Evolutionary conservation across 2,113 vertebrate genomes (phyloP), one percentile per base, ranked within the genome.

Genomic region (Sakesphorus luctuosus): DNA sequence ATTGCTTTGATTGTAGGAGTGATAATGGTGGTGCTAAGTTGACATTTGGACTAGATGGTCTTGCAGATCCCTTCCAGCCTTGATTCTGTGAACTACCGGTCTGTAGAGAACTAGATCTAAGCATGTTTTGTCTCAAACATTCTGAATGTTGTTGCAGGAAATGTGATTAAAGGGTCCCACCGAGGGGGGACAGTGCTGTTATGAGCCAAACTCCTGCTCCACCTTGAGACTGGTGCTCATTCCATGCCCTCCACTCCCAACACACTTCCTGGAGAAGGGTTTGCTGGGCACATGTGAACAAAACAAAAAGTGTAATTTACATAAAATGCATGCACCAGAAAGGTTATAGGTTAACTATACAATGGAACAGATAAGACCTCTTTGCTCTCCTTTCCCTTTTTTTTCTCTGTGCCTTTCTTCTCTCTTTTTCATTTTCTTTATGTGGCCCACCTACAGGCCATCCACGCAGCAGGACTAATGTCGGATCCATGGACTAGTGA

Each of bases 171-270:
- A 29, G 28, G 10, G 8, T n/a, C 6, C 46, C 38, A 28, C 20
- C 18, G 46, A 68, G 7, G 16, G 35, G 24, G 10, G 29, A 10
- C 46, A 47, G 19, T 38, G 18, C 7, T 47, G 10, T 40, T 82
- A 62, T 75, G 53, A 31, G 19, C 6, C 53, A 61, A 13, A 8
- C 29, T 61, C 53, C 19, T 38, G 16, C 7, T 47, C 28, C 29
- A 53, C 29, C 62, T 25, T 35, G 24, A 68, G 16, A 47, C 6
- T 29, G 0, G 0, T 26, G 53, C n/a, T 46, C 19, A 26, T 50
- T 50, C 49, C 40, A 43, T 14, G 3, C 16, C 20, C 18, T 6
- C 3, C 0, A 1, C 2, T 35, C 25, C n/a, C 46, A 47, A 10
- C 19, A 55, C 24, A 15, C 10, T n/a, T 40, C 19, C 38, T 35